Percentiles rank a stretch among this genome's conserved stretches.
Evolutionary conservation across 2,113 vertebrate genomes (phyloP).

Genomic region (Grammomys surdaster): DNA sequence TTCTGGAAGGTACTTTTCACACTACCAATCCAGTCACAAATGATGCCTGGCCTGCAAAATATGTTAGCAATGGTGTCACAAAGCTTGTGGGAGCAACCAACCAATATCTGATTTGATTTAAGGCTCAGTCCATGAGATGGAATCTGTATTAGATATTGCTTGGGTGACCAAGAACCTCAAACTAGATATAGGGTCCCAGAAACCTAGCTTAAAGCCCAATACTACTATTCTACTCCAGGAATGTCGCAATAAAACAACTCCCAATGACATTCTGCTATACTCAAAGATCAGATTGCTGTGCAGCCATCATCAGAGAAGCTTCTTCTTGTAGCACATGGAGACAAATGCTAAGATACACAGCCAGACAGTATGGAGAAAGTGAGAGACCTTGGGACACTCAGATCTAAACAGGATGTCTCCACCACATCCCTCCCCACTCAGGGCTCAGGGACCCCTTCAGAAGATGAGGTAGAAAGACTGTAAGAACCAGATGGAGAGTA

Average conservation of each 20-base stretch:
- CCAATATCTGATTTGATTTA: not conserved
- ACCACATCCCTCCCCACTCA: not conserved
- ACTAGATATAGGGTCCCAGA: not conserved
- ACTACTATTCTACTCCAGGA: not conserved
- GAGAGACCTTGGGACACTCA: not conserved
- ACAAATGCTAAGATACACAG: not conserved
- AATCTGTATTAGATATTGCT: not conserved
- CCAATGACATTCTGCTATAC: not conserved
- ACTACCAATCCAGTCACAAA: not conserved
- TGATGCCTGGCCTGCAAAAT: not conserved
- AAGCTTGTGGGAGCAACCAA: not conserved
- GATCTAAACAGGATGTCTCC: not conserved
- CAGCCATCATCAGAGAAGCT: not conserved
- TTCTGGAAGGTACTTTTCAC: not conserved
- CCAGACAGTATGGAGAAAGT: not conserved
- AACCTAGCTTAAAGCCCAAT: not conserved
- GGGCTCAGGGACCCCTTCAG: not conserved
- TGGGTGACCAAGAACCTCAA: not conserved
- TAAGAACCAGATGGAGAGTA: not conserved
- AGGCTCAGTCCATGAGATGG: not conserved
- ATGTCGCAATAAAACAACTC: not conserved
- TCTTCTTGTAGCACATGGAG: not conserved
- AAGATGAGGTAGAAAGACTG: not conserved
- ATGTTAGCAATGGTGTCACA: not conserved
- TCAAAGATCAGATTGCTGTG: not conserved